Conservation (phyloP, 2,797 vertebrate genomes). For the Pteropus rufus region DNA sequence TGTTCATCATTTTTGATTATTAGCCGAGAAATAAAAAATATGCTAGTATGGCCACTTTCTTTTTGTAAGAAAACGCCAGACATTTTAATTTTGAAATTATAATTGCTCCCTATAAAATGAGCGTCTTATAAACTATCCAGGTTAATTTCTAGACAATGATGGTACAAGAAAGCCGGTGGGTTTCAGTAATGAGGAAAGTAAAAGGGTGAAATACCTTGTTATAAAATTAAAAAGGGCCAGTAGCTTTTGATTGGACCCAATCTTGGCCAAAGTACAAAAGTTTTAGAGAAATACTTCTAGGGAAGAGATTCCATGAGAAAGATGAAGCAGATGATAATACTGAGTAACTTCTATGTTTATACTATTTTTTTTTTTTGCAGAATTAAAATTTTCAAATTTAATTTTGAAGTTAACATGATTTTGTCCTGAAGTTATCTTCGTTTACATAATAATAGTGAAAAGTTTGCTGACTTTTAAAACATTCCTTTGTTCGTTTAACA, state of each 20-base stretch:
- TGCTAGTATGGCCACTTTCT: not conserved
- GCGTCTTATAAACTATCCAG: not conserved
- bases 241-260: not conserved
- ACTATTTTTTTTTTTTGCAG: not conserved
- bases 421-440: slow-evolving; percentile 6
- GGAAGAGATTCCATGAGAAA: not conserved
- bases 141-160: not conserved
- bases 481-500: not conserved
- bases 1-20: not conserved
- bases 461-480: not conserved
- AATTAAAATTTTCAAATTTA: slow-evolving; percentile 20
- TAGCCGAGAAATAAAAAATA: not conserved
- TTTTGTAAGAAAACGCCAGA: not conserved
- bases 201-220: not conserved
- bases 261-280: not conserved
- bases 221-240: not conserved
- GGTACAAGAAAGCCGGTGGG: not conserved
- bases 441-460: not conserved
- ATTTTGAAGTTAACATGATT: not conserved
- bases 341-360: not conserved
- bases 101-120: not conserved
- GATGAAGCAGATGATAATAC: not conserved
- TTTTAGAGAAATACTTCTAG: not conserved
- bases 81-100: not conserved
- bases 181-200: not conserved